Conservation (phyloP, 2,888 invertebrate species). For the Drosophila dives region DNA sequence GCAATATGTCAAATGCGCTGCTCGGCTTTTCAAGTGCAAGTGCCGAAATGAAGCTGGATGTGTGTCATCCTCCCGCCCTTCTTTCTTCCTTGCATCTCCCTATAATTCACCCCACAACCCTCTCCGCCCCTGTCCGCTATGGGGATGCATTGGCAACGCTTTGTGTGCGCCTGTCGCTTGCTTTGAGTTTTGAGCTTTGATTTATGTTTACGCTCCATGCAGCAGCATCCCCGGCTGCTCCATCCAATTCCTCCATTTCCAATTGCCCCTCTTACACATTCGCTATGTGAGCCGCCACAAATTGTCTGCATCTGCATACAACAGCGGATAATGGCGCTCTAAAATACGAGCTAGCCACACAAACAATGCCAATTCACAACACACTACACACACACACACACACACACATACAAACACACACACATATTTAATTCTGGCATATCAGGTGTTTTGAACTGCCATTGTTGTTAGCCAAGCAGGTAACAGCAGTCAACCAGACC, state of each 20-base stretch:
- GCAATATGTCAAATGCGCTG: conserved; percentile 64
- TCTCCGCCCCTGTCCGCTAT: conserved; percentile 9
- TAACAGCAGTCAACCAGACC: conserved; percentile 4
- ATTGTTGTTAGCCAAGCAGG: conserved; percentile 44
- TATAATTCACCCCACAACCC: too few species aligned
- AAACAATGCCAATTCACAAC: conserved; percentile 49
- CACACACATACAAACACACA: conserved; percentile 24
- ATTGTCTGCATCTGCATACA: conserved; percentile 72
- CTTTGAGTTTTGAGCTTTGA: conserved; percentile 74
- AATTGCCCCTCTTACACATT: background rate
- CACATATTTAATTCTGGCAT: conserved; percentile 26
- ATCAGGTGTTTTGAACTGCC: conserved; percentile 45
- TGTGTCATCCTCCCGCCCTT: conserved; percentile 56
- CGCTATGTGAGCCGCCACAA: conserved; percentile 44
- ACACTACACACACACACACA: conserved; percentile 23
- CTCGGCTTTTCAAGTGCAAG: conserved; percentile 74
- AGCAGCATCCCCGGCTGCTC: background rate
- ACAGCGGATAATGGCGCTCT: conserved; percentile 70
- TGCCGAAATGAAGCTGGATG: conserved; percentile 75
- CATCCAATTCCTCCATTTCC: background rate
- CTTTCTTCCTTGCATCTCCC: background rate
- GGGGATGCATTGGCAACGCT: conserved; percentile 36
- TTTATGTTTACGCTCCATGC: conserved; percentile 69
- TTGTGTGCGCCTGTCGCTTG: conserved; percentile 70
- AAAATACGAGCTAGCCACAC: conserved; percentile 66